Base-by-base conservation (phyloP, 2,888 invertebrate species). In the Apotomis turbidana region DNA sequence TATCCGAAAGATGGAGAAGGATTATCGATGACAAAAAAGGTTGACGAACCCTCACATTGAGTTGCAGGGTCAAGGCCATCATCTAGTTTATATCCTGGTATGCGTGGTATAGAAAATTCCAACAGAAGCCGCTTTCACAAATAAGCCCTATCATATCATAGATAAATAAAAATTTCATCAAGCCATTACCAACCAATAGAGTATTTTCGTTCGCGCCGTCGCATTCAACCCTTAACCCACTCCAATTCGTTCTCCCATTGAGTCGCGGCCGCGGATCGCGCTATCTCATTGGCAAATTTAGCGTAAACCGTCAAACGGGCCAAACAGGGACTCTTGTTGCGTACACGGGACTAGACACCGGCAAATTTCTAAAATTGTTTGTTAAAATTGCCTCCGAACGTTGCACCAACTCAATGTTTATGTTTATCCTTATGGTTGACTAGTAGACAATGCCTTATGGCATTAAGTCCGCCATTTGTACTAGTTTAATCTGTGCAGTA, bases 231-330 rank as follows among this genome's bases (percentile, higher is more conserved):
- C 36, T 13, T 41, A 54, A 54, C 52, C 49, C 49, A 49, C 52
- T 58, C 63, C 27, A 12, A 64, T 70, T 64, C 64, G 55, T 27
- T 41, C 41, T 68, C 68, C 62, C 70, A 74, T 63, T 61, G 70
- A 61, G 64, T 67, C 57, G 57, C 73, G 70, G 64, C 68, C 68
- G 44, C 49, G 74, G 58, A 74, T 74, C 70, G 71, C 60, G 70
- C 64, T 74, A 71, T 74, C 71, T 76, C 67, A 75, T 76, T 73
- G 74, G 73, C 62, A 76, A 76, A 76, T 76, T 74, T 75, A 75
- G 74, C 76, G 76, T 76, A 64, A 76, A 76, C 72, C 74, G 62
- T 71, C 71, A 70, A 74, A 68, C 67, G 66, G 51, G 68, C 74
- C 55, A 52, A 71, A 71, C n/a, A 55, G 41, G 54, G 12, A 9